Percentiles rank a stretch among this genome's conserved stretches.
These are phyloP conservation scores for Kradibia gibbosae DNA, from an alignment of 1,140 invertebrate species.

Conservation along the genomic window DNA sequence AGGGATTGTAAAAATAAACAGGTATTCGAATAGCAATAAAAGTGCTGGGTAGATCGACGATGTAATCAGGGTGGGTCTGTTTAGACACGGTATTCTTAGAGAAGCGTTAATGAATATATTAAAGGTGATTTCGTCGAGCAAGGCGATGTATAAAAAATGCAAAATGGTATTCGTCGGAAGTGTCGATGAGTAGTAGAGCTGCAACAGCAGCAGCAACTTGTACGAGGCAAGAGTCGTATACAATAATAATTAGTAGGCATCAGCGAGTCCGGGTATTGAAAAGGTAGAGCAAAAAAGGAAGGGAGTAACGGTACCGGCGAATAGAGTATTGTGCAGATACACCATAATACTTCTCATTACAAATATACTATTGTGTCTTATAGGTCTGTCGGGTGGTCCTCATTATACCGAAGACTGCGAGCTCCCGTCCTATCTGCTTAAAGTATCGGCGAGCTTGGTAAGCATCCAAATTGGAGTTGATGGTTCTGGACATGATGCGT, in stretches of 20 bases:
- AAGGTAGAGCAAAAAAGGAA: not conserved
- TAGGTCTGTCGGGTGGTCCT: constrained; percentile 71
- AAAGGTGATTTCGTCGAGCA: not conserved
- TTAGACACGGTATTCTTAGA: not conserved
- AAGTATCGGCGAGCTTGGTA: constrained; percentile 74
- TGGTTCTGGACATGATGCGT: constrained; percentile 50
- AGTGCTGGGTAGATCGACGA: not conserved
- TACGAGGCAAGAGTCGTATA: not conserved
- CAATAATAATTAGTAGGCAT: constrained; percentile 5
- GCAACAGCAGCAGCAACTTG: too few species aligned
- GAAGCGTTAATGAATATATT: not conserved
- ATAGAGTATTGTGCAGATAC: not conserved
- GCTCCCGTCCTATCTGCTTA: constrained; percentile 71
- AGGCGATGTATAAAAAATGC: not conserved
- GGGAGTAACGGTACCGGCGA: not conserved
- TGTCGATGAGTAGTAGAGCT: too few species aligned
- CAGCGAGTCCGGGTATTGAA: not conserved
- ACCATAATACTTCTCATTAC: not conserved
- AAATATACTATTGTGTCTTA: constrained; percentile 36
- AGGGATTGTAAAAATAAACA: not conserved
- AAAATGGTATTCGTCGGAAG: not conserved
- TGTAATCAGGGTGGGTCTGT: not conserved
- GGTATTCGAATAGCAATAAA: too few species aligned
- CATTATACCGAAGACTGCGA: constrained; percentile 69
- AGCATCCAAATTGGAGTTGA: constrained; percentile 72